Conservation (phyloP, 2,113 vertebrate species). For the Rhinichthys klamathensis region DNA sequence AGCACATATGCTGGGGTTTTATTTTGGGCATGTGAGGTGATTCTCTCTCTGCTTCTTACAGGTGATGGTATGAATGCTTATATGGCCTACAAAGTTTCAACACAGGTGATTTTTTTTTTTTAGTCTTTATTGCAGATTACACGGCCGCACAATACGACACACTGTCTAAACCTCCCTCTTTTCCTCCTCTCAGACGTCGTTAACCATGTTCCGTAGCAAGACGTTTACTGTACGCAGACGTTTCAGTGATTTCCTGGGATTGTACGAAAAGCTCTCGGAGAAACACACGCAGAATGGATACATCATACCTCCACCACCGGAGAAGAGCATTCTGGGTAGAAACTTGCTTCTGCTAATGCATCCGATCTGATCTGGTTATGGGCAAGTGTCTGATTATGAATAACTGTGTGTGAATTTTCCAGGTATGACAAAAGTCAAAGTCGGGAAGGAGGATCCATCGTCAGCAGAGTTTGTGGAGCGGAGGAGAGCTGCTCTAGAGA, state of each 20-base stretch:
- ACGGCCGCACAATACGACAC: neutral
- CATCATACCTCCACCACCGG: slow-evolving; percentile 93
- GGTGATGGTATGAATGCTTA: slow-evolving; percentile 98
- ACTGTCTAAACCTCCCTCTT: neutral
- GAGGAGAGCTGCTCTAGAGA: slow-evolving; percentile 92
- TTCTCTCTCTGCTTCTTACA: slow-evolving; percentile 57
- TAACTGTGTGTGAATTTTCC: slow-evolving; percentile 30
- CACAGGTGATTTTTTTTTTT: slow-evolving; percentile 79
- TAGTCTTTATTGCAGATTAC: neutral
- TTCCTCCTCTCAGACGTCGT: slow-evolving; percentile 80
- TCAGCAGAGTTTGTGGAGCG: slow-evolving; percentile 95
- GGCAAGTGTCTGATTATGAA: neutral
- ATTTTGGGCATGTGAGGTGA: neutral
- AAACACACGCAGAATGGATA: slow-evolving; percentile 91
- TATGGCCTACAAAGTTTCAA: slow-evolving; percentile 95
- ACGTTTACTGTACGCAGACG: slow-evolving; percentile 90
- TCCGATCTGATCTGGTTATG: too few species aligned
- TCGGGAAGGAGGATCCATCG: slow-evolving; percentile 97
- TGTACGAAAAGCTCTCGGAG: slow-evolving; percentile 94
- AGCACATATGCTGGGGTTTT: neutral
- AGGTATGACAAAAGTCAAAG: slow-evolving; percentile 99
- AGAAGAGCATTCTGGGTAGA: slow-evolving; percentile 96
- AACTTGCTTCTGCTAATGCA: neutral
- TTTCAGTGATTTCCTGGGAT: slow-evolving; percentile 97
- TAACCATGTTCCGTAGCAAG: slow-evolving; percentile 91